A percentile compares a stretch with the other conserved stretches of the same genome.
Evolutionary conservation across 2,113 vertebrate species (phyloP).

Genomic region (Todiramphus chloris): DNA sequence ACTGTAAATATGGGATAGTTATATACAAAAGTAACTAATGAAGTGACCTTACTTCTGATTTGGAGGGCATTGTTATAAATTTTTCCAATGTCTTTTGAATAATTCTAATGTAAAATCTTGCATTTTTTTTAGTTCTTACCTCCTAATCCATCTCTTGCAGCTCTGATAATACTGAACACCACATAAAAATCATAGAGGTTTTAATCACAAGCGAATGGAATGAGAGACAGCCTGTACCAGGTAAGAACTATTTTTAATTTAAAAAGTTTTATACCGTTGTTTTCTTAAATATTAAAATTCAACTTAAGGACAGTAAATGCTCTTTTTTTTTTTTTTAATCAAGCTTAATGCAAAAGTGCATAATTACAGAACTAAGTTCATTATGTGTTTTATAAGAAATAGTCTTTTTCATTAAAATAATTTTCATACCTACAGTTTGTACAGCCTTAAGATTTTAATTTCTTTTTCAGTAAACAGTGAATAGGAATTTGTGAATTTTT

Average conservation of each 20-base stretch:
- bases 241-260: slow-evolving; percentile 69
- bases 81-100: not conserved
- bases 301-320: not conserved
- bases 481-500: not conserved
- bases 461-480: not conserved
- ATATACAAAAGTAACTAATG: not conserved
- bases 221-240: slow-evolving; percentile 91
- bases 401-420: not conserved
- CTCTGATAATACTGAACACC: slow-evolving; percentile 87
- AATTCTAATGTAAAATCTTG: not conserved
- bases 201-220: slow-evolving; percentile 92
- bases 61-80: not conserved
- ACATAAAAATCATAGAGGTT: slow-evolving; percentile 88
- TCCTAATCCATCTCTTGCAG: slow-evolving; percentile 68
- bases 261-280: not conserved
- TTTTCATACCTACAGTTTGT: not conserved
- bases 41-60: not conserved
- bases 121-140: not conserved
- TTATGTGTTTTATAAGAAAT: not conserved
- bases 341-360: not conserved
- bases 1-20: not conserved
- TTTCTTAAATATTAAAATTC: not conserved
- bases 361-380: not conserved
- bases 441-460: not conserved
- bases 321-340: not conserved